Conservation (phyloP, 2,797 vertebrate species). For the Rhodeus uyekii region DNA sequence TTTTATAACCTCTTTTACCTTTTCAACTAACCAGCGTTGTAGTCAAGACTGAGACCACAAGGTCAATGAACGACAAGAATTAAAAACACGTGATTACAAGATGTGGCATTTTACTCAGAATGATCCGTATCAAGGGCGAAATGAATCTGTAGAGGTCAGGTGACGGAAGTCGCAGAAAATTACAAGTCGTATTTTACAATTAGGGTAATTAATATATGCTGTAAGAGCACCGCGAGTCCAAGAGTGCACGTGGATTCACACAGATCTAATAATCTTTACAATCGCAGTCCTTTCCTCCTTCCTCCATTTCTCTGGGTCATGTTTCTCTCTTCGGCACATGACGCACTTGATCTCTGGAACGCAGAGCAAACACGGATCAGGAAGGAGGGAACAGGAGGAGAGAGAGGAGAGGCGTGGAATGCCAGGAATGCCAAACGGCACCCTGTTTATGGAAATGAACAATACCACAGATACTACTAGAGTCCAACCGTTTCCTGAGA, state of each 20-base stretch:
- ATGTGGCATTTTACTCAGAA: not conserved
- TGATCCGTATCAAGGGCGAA: not conserved
- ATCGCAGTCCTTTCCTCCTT: not conserved
- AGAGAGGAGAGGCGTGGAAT: constrained; percentile 65
- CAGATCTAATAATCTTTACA: too few species aligned
- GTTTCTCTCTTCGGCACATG: constrained; percentile 10
- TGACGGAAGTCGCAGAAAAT: not conserved
- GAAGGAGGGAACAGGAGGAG: constrained; percentile 59
- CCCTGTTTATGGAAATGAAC: constrained; percentile 78
- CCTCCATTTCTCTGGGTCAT: not conserved
- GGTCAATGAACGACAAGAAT: not conserved
- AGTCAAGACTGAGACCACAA: not conserved
- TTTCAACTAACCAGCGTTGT: not conserved
- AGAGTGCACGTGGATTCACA: not conserved
- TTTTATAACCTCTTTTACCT: too few species aligned
- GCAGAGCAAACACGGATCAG: constrained; percentile 65
- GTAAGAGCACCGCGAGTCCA: too few species aligned
- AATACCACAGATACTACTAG: constrained; percentile 59
- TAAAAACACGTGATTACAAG: not conserved
- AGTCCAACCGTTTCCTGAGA: constrained; percentile 70
- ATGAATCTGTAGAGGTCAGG: not conserved
- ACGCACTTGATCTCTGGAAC: not conserved
- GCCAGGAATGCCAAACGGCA: constrained; percentile 68
- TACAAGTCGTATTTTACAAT: not conserved
- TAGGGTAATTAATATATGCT: too few species aligned